Evolutionary conservation across 2,113 vertebrate species (phyloP).

Genomic region (Erythrolamprus reginae): DNA sequence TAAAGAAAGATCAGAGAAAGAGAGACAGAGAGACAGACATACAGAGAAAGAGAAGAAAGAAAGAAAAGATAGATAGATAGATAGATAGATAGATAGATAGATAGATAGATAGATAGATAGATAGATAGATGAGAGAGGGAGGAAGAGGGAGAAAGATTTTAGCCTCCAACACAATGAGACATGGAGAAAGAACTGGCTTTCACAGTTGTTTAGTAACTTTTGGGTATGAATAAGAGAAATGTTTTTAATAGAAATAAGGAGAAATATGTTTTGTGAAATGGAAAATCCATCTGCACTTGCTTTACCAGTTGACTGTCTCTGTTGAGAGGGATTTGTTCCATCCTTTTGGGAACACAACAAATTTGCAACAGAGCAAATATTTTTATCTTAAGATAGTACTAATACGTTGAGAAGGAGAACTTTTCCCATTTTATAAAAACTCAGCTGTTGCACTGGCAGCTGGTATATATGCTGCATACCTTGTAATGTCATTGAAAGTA

Average conservation of each 20-base stretch:
- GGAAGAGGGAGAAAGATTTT: background rate
- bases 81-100: no score
- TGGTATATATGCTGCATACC: background rate
- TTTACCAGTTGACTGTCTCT: background rate
- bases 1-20: no score
- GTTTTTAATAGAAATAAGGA: background rate
- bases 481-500: background rate
- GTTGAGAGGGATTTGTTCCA: no score
- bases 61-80: no score
- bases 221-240: background rate
- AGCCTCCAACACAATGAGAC: background rate
- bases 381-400: background rate
- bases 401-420: rapidly evolving
- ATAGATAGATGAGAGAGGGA: rapidly evolving
- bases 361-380: background rate
- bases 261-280: background rate
- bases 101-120: no score
- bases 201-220: background rate
- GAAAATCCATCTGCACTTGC: background rate
- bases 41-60: no score
- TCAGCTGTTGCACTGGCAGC: background rate
- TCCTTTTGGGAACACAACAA: background rate
- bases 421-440: background rate
- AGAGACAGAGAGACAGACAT: no score
- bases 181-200: background rate